Percentiles rank a stretch among this genome's conserved stretches.
phyloP scores from a whole-genome alignment of 2,113 vertebrate species.

The Nicator chloris region DNA sequence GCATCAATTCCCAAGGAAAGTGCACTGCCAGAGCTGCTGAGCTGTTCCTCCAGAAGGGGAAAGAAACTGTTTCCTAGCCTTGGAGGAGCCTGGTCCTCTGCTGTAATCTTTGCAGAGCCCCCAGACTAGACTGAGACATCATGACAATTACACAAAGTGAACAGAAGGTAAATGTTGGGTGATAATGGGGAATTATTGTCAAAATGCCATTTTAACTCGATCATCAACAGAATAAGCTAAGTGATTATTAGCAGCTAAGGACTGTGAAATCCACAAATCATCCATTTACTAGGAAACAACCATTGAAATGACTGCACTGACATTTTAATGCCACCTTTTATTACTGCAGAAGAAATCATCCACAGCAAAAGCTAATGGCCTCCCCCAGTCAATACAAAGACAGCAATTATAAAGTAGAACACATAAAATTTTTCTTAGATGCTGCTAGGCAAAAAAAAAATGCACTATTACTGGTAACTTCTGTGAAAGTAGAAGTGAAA shows the following conservation, averaged over 20 bases:
- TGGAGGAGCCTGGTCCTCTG: neutral
- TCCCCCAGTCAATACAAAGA: neutral
- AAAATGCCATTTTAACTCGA: neutral
- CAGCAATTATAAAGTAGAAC: neutral
- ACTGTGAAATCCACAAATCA: neutral
- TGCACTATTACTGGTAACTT: neutral
- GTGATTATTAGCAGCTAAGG: neutral
- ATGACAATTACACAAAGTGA: neutral
- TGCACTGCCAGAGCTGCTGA: neutral
- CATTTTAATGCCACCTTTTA: slow-evolving; percentile 11
- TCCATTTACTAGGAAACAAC: neutral
- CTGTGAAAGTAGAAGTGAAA: neutral
- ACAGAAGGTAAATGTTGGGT: neutral
- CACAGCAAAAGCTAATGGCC: neutral
- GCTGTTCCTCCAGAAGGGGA: neutral
- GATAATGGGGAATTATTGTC: neutral
- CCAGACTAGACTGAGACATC: neutral
- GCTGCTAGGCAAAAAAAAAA: neutral
- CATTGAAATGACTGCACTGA: neutral
- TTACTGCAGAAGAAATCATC: neutral
- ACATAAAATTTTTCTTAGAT: neutral
- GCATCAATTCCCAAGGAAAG: neutral
- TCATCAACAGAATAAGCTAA: neutral
- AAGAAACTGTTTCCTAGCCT: neutral
- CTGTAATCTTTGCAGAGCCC: neutral